phyloP scores from a whole-genome alignment of 37 sponge, comb jelly and placozoan genomes.

The Beroe forskalii region DNA sequence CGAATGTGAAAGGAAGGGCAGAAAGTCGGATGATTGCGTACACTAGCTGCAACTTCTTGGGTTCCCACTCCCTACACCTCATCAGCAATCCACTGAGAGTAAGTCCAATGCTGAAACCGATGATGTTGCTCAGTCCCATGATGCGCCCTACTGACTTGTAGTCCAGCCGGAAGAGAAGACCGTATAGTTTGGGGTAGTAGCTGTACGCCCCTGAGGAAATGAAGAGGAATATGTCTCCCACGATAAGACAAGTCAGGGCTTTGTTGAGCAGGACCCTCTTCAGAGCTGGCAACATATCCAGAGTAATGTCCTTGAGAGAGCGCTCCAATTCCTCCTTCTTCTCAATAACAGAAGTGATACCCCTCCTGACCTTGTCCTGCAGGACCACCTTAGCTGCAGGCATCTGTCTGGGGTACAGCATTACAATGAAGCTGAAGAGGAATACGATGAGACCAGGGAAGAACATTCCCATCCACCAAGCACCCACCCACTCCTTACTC shows the following conservation, averaged over 20 bases:
- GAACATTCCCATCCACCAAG: slow-evolving; percentile 62
- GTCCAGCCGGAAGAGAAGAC: slow-evolving; percentile 1
- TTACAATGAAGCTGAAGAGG: slow-evolving; percentile 14
- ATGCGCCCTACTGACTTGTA: background rate
- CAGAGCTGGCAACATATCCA: slow-evolving; percentile 42
- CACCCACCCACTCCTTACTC: slow-evolving; percentile 53
- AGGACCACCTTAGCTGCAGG: slow-evolving; percentile 53
- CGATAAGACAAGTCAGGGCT: slow-evolving; percentile 31
- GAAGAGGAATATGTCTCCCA: slow-evolving; percentile 41
- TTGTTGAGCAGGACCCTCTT: background rate
- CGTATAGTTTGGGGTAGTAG: slow-evolving; percentile 46
- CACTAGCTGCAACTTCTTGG: slow-evolving; percentile 11
- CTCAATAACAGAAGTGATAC: slow-evolving; percentile 22
- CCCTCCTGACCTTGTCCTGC: slow-evolving; percentile 11
- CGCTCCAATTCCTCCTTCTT: slow-evolving; percentile 29
- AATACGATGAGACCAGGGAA: background rate
- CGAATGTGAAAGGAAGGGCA: slow-evolving; percentile 46
- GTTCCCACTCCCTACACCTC: slow-evolving; percentile 12
- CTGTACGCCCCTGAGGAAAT: slow-evolving; percentile 10
- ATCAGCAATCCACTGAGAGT: background rate
- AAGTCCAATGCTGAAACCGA: slow-evolving; percentile 29
- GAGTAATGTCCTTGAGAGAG: background rate
- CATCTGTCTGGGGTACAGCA: slow-evolving; percentile 45
- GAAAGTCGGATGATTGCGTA: background rate
- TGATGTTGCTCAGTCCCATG: background rate